Evolutionary conservation across 2,888 invertebrate species (phyloP), one percentile per base, ranked within the genome.

Genomic region (Tetranychus piercei): DNA sequence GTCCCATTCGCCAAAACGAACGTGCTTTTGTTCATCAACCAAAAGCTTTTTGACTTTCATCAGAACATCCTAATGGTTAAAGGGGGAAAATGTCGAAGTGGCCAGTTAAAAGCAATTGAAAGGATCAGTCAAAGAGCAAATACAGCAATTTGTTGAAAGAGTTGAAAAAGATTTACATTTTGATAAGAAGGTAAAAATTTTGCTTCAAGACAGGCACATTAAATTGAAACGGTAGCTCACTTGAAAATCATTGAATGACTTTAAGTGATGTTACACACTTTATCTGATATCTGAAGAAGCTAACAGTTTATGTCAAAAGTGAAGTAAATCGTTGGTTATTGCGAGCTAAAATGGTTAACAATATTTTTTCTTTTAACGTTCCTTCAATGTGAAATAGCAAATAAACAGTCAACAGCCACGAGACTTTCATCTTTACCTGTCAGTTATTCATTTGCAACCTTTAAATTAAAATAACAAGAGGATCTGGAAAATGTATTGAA

Each of bases 1-100:
- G 83, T 89, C 92, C 95, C 95, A 97, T 79, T 91, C 91, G 20
- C 89, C 89, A 82, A 94, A 94, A 76, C 97, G 87, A 79, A 97
- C 88, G 82, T 95, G 94, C 83, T 90, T 91, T 82, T 94, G 92
- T 79, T 95, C 92, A 73, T 93, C 92, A 9, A 90, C 85, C 79
- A 97, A 84, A 77, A 91, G 85, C 18, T 87, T 84, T 83, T 93
- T 92, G 75, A 96, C 88, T 84, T 92, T 94, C 75, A 87, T 80
- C 78, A 99, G 84, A 15, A 90, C 86, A 79, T 99, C 97, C 92
- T 94, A 84, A 20, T 65, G 74, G 71, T 23, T 20, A 71, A 34
- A 45, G 44, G 15, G 18, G 34, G 15, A 34, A 71, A 44, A 71
- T 34, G 71, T 20, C 15, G 55, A 64, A 71, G 43, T 34, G 34